Evolutionary conservation across 2,888 invertebrate genomes (phyloP), one percentile per base, ranked within the genome.

Genomic region (Lordiphosa andalusiaca): DNA sequence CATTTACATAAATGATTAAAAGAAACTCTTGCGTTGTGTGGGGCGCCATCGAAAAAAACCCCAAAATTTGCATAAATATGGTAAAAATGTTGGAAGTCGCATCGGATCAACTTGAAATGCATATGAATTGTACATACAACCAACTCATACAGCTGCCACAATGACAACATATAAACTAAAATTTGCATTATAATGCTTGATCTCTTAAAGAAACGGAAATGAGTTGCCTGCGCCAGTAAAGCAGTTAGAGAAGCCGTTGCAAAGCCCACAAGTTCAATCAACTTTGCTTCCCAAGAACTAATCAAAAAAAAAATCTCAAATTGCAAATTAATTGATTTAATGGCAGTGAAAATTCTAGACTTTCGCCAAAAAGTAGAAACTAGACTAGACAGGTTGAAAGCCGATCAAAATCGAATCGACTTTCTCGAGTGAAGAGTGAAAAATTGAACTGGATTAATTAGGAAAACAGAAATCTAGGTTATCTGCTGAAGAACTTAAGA

Each of bases 281-380:
- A 78, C 78, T 66, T 38, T 49, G 23, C 7, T 30, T 30, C 13
- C 23, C 19, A 44, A 42, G 10, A 54, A 50, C 46, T 35, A 12
- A 12, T 52, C 37, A 30, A 23, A 50, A 56, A 30, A 23, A 50
- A 56, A 36, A 49, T 55, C 38, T 33, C n/a, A 33, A 23, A 48
- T 49, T 53, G 49, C 25, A 47, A 23, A 23, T 25, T 47, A 42
- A 12, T 52, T 33, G 9, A 53, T 65, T 69, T 54, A 53, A 40
- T 33, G 33, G 40, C 9, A 51, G 78, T 67, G 78, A 69, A 78
- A 82, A 76, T 76, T 82, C 82, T 75, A 9, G 47, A 72, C 76
- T 83, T 83, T 83, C 76, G 64, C 76, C 76, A 63, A 65, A 59
- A 68, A 48, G 62, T 53, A 66, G 69, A 60, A 67, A 69, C 58